Conservation (phyloP, 2,888 invertebrate genomes). For the Elysia crispata region DNA sequence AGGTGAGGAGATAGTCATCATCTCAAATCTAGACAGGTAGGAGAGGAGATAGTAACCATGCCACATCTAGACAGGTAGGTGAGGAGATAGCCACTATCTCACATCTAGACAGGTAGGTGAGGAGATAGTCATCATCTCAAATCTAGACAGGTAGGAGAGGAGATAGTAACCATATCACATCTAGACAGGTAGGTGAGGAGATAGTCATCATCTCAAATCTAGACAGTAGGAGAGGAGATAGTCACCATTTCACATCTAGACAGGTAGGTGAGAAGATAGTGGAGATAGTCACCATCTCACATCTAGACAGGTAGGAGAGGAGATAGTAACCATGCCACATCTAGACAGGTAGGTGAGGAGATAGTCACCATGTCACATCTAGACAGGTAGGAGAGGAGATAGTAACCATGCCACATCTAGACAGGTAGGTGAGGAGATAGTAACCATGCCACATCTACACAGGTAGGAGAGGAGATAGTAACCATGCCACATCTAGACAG, state of each 20-base stretch:
- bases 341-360: constrained; percentile 98
- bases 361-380: constrained; percentile 98
- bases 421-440: constrained; percentile 99
- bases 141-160: constrained; percentile 98
- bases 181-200: constrained; percentile 98
- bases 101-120: constrained; percentile 98
- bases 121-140: constrained; percentile 98
- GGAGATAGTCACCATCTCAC: constrained; percentile 98
- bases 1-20: constrained; percentile 99
- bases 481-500: constrained; percentile 97
- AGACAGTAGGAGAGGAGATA: constrained; percentile 98
- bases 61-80: constrained; percentile 97
- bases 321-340: constrained; percentile 98
- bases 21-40: constrained; percentile 98
- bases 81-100: constrained; percentile 99
- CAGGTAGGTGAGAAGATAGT: no score
- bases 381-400: constrained; percentile 99
- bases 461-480: constrained; percentile 99
- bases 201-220: constrained; percentile 98
- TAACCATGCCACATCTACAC: constrained; percentile 97
- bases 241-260: constrained; percentile 97
- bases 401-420: constrained; percentile 97
- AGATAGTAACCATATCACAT: constrained; percentile 98
- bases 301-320: constrained; percentile 98
- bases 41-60: constrained; percentile 98